Conservation (phyloP, 2,888 invertebrate genomes). For the Hydriomena furcata region DNA sequence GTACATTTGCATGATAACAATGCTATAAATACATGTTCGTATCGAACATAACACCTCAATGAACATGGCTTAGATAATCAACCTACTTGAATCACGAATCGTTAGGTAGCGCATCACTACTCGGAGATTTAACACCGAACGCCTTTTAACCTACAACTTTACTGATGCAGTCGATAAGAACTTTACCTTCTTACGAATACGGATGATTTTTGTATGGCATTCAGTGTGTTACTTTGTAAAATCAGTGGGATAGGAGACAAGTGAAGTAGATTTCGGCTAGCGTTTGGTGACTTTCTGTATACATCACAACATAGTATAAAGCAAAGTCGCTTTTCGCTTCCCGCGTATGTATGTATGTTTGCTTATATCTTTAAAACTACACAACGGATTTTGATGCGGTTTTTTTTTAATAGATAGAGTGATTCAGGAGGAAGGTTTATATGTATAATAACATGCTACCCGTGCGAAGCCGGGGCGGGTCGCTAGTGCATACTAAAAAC, state of each 20-base stretch:
- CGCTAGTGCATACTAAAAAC: too few species aligned
- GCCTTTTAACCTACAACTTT: constrained; percentile 43
- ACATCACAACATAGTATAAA: too few species aligned
- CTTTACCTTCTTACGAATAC: constrained; percentile 25
- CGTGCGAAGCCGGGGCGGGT: too few species aligned
- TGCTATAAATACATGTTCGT: constrained; percentile 26
- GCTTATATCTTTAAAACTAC: too few species aligned
- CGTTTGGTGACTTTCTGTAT: constrained; percentile 52
- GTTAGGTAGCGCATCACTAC: constrained; percentile 62
- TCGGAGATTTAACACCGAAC: constrained; percentile 51
- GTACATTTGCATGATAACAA: constrained; percentile 17
- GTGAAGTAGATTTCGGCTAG: constrained; percentile 59
- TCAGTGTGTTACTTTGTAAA: constrained; percentile 43
- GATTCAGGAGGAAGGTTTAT: too few species aligned
- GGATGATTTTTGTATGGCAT: constrained; percentile 29
- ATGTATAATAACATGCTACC: too few species aligned
- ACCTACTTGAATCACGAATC: constrained; percentile 56
- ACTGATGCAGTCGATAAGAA: constrained; percentile 26
- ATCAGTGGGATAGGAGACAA: constrained; percentile 54
- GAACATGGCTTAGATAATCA: constrained; percentile 60
- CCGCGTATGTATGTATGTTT: too few species aligned
- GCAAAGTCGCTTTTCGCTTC: too few species aligned
- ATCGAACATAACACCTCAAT: constrained; percentile 44
- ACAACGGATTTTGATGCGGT: too few species aligned
- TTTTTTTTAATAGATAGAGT: too few species aligned